Evolutionary conservation across 2,888 invertebrate species (phyloP), one percentile per base, ranked within the genome.

Genomic region (Andrena trimmerana): DNA sequence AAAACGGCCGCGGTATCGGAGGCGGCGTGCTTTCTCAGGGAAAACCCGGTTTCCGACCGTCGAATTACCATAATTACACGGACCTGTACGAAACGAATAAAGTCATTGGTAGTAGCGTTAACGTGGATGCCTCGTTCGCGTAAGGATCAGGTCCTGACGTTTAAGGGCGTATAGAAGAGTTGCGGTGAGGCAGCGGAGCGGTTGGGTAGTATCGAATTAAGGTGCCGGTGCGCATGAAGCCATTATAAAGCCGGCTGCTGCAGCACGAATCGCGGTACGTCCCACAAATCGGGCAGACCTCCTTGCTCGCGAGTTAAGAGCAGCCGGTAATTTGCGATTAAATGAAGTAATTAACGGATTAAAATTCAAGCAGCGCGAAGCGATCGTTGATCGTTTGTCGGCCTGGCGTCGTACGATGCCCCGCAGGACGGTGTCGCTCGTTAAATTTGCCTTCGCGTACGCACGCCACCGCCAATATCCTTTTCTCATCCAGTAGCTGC

Each of bases 301-400:
- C 80, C 78, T 85, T 87, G 81, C 86, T 82, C 70, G 85, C 79
- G 78, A 87, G 81, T 86, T 85, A 84, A 85, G 84, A 83, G 68
- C 79, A 74, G 72, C 73, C 86, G 74, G 84, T 85, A 86, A 89
- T 90, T 90, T 90, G 86, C 89, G 88, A 90, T 90, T 89, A 88
- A 91, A 90, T 90, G 89, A 90, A 91, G 91, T 91, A 91, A 92
- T 92, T 89, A 90, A 87, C 83, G 86, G 85, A 90, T 92, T 91
- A 88, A 92, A 91, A 92, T 92, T 92, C 92, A 89, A 86, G 77
- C 78, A 85, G 85, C 90, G 90, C 86, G 75, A 78, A 78, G 73
- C 81, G 78, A 48, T 54, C 78, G 66, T 59, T 71, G 86, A 76
- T 90, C 88, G 89, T 91, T 91, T 90, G 91, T 90, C 91, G 88